Evolutionary conservation across 2,797 vertebrate species (phyloP).

Genomic region (Rhinichthys osculus): DNA sequence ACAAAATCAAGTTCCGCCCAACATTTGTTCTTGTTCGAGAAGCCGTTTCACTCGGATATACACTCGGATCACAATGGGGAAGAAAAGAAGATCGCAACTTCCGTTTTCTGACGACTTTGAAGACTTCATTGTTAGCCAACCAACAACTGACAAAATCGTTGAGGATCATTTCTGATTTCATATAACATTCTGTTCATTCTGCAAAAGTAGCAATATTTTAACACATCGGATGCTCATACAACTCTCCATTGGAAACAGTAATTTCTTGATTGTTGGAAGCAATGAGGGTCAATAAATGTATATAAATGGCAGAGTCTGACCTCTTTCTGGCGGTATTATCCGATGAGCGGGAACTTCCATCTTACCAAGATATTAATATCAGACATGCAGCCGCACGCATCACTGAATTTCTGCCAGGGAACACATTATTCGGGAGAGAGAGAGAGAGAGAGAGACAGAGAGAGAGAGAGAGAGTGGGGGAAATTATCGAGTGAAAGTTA

Average conservation of each 20-base stretch:
- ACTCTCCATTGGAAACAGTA: neutral
- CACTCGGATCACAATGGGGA: neutral
- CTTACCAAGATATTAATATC: constrained; percentile 50
- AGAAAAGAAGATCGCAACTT: neutral
- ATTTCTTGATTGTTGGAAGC: neutral
- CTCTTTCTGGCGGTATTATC: neutral
- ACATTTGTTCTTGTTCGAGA: neutral
- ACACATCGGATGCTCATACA: neutral
- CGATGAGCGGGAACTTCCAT: constrained; percentile 54
- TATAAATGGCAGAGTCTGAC: neutral
- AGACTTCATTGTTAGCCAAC: neutral
- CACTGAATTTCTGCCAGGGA: constrained; percentile 43
- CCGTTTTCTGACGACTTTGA: neutral
- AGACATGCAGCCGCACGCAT: constrained; percentile 41
- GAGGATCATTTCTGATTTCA: neutral
- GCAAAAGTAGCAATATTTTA: neutral
- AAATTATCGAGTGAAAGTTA: neutral
- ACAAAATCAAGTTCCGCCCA: neutral
- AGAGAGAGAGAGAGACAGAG: too few species aligned
- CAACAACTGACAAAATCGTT: too few species aligned
- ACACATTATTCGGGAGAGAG: constrained; percentile 29
- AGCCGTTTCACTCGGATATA: neutral
- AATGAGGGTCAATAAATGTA: neutral
- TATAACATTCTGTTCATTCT: neutral
- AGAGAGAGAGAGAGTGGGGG: constrained; percentile 3